Evolutionary conservation across 2,113 vertebrate species (phyloP).

Genomic region (Neodon shergylaensis): DNA sequence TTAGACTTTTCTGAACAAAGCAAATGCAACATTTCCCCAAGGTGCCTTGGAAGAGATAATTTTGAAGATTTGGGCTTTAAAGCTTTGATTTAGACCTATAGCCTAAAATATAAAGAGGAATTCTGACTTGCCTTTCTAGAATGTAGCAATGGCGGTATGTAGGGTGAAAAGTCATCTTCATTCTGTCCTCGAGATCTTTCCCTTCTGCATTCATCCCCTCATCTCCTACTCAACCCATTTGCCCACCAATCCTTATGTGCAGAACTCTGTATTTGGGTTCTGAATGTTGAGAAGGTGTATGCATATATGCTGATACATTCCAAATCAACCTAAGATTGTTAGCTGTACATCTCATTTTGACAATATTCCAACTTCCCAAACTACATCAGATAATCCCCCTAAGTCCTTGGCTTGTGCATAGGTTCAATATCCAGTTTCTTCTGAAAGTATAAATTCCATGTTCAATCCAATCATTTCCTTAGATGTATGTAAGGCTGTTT

Average conservation of each 20-base stretch:
- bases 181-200: background rate
- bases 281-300: background rate
- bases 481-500: background rate
- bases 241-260: background rate
- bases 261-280: background rate
- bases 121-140: constrained; percentile 30
- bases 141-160: background rate
- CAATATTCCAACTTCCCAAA: constrained; percentile 15
- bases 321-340: background rate
- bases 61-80: background rate
- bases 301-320: background rate
- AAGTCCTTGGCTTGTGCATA: constrained; percentile 5
- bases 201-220: background rate
- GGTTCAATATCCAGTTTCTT: background rate
- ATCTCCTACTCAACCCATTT: too few species aligned
- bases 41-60: constrained; percentile 11
- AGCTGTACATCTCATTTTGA: background rate
- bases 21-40: constrained; percentile 67
- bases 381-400: background rate
- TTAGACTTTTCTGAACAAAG: constrained; percentile 49
- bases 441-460: background rate
- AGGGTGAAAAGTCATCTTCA: background rate
- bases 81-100: constrained; percentile 6
- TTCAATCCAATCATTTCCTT: background rate
- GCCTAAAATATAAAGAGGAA: background rate